Evolutionary conservation across 2,888 invertebrate species (phyloP).

Genomic region (Netelia fuscicornis): DNA sequence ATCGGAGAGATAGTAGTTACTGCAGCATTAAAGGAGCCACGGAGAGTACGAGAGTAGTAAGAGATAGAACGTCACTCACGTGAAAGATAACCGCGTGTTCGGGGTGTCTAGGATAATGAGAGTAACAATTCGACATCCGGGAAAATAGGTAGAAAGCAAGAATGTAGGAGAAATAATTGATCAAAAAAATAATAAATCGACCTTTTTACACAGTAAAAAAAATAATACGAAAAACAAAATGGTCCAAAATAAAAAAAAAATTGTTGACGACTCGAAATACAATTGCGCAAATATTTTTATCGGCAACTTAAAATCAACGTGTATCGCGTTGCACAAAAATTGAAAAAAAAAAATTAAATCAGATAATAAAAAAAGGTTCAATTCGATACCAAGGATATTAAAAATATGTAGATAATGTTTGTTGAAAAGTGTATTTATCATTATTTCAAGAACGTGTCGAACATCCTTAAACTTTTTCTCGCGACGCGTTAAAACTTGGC

Average conservation of each 20-base stretch:
- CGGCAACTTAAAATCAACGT: too few species aligned
- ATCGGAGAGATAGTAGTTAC: conserved; percentile 53
- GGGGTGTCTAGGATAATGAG: conserved; percentile 5
- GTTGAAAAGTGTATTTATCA: neutral
- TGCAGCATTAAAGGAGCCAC: neutral
- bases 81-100: conserved; percentile 34
- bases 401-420: neutral
- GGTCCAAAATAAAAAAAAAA: neutral
- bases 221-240: conserved; percentile 1
- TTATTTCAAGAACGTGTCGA: neutral
- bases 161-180: conserved; percentile 5
- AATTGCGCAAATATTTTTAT: too few species aligned
- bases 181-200: neutral
- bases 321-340: too few species aligned
- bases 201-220: neutral
- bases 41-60: conserved; percentile 5
- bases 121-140: conserved; percentile 6
- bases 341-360: too few species aligned
- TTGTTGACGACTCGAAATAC: neutral
- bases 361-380: too few species aligned
- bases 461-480: neutral
- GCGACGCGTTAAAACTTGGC: conserved; percentile 48
- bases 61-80: conserved; percentile 24
- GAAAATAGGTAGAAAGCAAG: conserved; percentile 13
- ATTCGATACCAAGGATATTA: too few species aligned